Base-by-base conservation (phyloP, 2,113 vertebrate genomes). In the Anser brachyrhynchus region DNA sequence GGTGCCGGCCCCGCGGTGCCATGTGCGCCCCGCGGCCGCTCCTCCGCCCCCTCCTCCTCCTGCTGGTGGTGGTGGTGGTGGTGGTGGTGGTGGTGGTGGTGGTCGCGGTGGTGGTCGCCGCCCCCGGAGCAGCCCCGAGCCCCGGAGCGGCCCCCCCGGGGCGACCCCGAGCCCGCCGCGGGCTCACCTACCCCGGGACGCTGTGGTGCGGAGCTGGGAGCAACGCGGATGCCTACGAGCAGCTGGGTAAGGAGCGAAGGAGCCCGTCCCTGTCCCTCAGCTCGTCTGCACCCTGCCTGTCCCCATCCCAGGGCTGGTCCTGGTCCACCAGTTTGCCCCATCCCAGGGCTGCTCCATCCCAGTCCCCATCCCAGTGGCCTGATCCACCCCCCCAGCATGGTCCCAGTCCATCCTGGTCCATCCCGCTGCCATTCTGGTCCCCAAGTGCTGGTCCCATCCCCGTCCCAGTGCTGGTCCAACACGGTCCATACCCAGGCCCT, bases 151-250 rank as follows among this genome's bases (percentile, higher is more conserved):
- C 46, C 46, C 46, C 46, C 46, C 46, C 31, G 29, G 83, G 62
- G 35, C 87, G 51, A 35, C 33, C 37, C 80, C 96, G 98, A 7
- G 80, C 96, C 79, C 98, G 98, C 93, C 98, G 98, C 15, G 98
- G 98, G 67, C 98, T 99, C 62, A 98, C 98, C 33, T 99, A 98
- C 82, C 98, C 98, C 6, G 99, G 98, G 41, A 98, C 98, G 3
- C 97, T 99, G 71, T 98, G 98, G 98, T 99, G 98, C 21, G 98
- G 98, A 12, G 98, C 98, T 3, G 99, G 99, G 6, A 98, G 98
- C 97, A 98, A 98, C 93, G 98, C 98, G 6, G 98, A 98, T 23
- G 75, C 91, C 94, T 98, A 98, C 29, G 93, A 98, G 35, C 97
- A 99, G 59, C 91, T 99, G 51, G 99, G 98, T 98, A 96, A 96